These are phyloP conservation scores for Pocillopora verrucosa DNA, from an alignment of 64 coral and sea anemone genomes.

Conservation along the genomic window DNA sequence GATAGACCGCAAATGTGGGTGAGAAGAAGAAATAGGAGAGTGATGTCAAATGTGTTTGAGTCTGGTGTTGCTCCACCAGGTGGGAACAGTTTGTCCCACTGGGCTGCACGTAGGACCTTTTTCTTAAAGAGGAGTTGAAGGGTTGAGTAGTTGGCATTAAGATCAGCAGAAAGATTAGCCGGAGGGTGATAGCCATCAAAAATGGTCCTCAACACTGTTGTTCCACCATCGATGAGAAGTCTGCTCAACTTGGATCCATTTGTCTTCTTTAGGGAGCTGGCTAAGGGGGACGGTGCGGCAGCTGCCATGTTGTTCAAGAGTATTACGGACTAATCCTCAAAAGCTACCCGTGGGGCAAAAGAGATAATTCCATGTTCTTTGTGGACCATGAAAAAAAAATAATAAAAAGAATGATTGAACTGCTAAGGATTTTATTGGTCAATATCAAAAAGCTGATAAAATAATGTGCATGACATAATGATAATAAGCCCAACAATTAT, in stretches of 20 bases:
- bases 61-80: slow-evolving; percentile 12
- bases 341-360: not conserved
- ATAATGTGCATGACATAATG: no score
- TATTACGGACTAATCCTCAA: not conserved
- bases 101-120: not conserved
- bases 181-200: slow-evolving; percentile 30
- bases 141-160: no score
- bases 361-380: not conserved
- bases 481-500: no score
- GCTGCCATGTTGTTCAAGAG: not conserved
- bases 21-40: slow-evolving; percentile 22
- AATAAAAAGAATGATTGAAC: no score
- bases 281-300: not conserved
- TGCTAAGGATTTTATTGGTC: no score
- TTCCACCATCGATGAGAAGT: slow-evolving; percentile 49
- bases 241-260: slow-evolving; percentile 42
- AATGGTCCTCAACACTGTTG: not conserved
- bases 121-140: no score
- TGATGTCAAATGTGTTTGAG: slow-evolving; percentile 27
- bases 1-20: slow-evolving; percentile 13
- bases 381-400: no score
- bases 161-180: not conserved
- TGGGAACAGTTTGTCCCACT: slow-evolving; percentile 13
- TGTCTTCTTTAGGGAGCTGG: slow-evolving; percentile 6
- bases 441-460: no score